Conservation (phyloP, 2,888 invertebrate genomes). For the Hyalella azteca region DNA sequence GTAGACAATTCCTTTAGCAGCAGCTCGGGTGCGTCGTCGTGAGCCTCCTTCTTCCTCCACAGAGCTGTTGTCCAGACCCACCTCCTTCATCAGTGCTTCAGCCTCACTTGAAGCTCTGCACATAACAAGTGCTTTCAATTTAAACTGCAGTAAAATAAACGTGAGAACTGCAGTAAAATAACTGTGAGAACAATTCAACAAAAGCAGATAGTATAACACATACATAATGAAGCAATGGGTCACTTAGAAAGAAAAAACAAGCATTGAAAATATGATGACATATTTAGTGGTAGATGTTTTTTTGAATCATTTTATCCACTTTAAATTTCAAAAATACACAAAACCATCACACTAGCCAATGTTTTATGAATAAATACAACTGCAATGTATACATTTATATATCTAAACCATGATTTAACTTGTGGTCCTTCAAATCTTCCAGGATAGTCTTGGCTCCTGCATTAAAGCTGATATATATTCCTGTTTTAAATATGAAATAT, state of each 20-base stretch:
- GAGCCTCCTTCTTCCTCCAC: conserved; percentile 1
- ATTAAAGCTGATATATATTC: not conserved
- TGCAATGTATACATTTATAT: no score
- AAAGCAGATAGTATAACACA: not conserved
- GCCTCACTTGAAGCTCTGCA: conserved; percentile 91
- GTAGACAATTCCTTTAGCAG: conserved; percentile 40
- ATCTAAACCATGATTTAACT: no score
- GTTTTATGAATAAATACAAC: no score
- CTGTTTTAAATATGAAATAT: not conserved
- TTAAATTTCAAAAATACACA: no score
- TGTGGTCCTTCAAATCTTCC: no score
- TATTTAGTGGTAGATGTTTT: not conserved
- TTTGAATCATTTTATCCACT: no score
- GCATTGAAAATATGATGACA: not conserved
- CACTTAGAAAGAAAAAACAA: not conserved
- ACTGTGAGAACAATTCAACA: not conserved
- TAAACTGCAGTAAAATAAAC: not conserved
- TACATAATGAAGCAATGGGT: not conserved
- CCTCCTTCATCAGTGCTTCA: conserved; percentile 78
- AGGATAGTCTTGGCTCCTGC: no score
- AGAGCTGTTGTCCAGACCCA: conserved; percentile 97
- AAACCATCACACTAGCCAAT: no score
- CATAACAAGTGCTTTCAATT: not conserved
- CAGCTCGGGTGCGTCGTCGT: conserved; percentile 40
- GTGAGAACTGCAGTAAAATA: not conserved